A percentile compares a stretch with the other conserved stretches of the same genome.
phyloP scores from a whole-genome alignment of 2,797 vertebrate species.

The Onychomys torridus region DNA sequence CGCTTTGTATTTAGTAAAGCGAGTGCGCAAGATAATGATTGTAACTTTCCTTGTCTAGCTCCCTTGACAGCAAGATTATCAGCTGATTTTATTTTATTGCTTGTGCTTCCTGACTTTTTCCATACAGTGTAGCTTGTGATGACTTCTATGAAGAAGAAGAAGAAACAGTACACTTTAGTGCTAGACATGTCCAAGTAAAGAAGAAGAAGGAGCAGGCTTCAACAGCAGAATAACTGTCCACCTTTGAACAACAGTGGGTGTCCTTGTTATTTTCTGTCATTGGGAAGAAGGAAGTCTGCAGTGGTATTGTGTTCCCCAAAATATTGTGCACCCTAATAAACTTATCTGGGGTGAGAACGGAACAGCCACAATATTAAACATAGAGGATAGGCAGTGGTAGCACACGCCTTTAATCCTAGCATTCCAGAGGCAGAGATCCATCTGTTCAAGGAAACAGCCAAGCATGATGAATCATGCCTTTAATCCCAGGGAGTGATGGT shows the following conservation, averaged over 20 bases:
- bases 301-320: too few relatives aligned
- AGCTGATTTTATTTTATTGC: background rate
- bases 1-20: background rate
- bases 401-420: too few relatives aligned
- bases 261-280: background rate
- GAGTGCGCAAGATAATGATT: background rate
- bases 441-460: too few relatives aligned
- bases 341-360: too few relatives aligned
- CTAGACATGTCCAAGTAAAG: background rate
- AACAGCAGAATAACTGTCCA: background rate
- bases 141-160: background rate
- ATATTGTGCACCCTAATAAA: too few relatives aligned
- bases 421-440: too few relatives aligned
- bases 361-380: too few relatives aligned
- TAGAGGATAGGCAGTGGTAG: too few relatives aligned
- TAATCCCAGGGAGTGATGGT: too few relatives aligned
- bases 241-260: background rate
- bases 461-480: too few relatives aligned
- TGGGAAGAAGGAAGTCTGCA: background rate
- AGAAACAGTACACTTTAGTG: background rate
- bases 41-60: background rate
- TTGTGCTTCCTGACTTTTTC: background rate
- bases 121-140: background rate
- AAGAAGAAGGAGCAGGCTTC: background rate
- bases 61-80: background rate